These are phyloP conservation scores for Eulacestoma nigropectus DNA, from an alignment of 2,113 vertebrate species.

Conservation along the genomic window DNA sequence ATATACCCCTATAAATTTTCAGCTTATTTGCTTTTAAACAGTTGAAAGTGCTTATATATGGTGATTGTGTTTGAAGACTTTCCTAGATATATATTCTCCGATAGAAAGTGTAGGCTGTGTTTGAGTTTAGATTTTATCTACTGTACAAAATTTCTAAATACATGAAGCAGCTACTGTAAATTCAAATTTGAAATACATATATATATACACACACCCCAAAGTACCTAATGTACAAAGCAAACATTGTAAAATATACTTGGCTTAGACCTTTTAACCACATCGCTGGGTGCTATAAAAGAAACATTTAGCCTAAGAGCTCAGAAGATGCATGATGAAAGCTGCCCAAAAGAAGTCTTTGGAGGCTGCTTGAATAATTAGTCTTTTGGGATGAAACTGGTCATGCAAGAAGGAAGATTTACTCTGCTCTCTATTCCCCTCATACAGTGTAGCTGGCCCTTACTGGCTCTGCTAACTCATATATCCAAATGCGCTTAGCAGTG, in stretches of 20 bases:
- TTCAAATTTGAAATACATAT: background rate
- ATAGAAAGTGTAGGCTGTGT: background rate
- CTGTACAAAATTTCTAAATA: background rate
- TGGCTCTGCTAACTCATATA: background rate
- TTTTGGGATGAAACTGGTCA: constrained; percentile 7
- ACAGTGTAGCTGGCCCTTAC: background rate
- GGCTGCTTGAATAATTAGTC: constrained; percentile 14
- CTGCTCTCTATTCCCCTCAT: background rate
- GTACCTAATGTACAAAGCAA: background rate
- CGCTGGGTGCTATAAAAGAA: constrained; percentile 9
- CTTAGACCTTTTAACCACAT: constrained; percentile 19
- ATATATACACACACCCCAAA: background rate
- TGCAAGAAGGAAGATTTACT: constrained; percentile 2
- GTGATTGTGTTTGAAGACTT: background rate
- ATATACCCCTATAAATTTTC: background rate
- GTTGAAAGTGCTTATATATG: background rate
- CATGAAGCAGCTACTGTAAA: background rate
- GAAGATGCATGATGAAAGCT: background rate
- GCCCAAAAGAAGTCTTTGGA: background rate
- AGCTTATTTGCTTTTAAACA: background rate
- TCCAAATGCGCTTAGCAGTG: background rate
- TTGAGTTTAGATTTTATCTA: background rate
- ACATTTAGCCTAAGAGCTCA: background rate
- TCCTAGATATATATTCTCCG: background rate
- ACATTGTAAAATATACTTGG: constrained; percentile 2